These are phyloP conservation scores for Galendromus occidentalis DNA, from an alignment of 1,140 invertebrate species.

Conservation along the genomic window DNA sequence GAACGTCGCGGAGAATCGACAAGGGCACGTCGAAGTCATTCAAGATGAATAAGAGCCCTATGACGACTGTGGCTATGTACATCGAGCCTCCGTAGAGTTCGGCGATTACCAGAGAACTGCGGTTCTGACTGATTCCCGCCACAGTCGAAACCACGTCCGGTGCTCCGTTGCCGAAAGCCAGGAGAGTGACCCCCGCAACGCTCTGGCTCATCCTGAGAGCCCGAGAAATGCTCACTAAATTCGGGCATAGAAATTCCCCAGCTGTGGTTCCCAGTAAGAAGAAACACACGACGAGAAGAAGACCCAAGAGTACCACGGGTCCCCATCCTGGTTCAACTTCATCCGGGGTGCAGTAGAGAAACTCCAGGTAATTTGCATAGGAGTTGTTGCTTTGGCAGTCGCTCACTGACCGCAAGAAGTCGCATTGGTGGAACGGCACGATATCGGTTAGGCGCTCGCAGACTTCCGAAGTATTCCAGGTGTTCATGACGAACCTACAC, in stretches of 20 bases:
- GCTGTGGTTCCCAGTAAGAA: constrained; percentile 36
- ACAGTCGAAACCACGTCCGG: constrained; percentile 47
- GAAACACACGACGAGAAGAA: constrained; percentile 40
- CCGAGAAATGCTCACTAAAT: constrained; percentile 38
- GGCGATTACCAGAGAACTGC: constrained; percentile 35
- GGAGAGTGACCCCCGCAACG: constrained; percentile 48
- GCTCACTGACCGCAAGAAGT: constrained; percentile 24
- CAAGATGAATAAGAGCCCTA: not conserved
- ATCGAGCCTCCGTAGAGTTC: constrained; percentile 32
- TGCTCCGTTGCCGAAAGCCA: constrained; percentile 53
- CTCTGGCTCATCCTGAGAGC: constrained; percentile 42
- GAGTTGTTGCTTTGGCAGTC: constrained; percentile 27
- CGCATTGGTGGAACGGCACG: constrained; percentile 19
- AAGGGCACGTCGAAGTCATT: not conserved
- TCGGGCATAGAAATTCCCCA: constrained; percentile 44
- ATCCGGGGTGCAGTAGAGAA: constrained; percentile 25
- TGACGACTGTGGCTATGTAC: not conserved
- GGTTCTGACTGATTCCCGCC: constrained; percentile 27
- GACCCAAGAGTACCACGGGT: constrained; percentile 23
- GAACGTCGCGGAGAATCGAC: constrained; percentile 38
- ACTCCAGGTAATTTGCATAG: constrained; percentile 26
- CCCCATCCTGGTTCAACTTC: constrained; percentile 18
- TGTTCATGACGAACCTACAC: not conserved
- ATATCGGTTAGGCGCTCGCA: not conserved
- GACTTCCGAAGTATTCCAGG: not conserved